phyloP scores from a whole-genome alignment of 2,888 invertebrate genomes.

The Drosophila paranaensis region DNA sequence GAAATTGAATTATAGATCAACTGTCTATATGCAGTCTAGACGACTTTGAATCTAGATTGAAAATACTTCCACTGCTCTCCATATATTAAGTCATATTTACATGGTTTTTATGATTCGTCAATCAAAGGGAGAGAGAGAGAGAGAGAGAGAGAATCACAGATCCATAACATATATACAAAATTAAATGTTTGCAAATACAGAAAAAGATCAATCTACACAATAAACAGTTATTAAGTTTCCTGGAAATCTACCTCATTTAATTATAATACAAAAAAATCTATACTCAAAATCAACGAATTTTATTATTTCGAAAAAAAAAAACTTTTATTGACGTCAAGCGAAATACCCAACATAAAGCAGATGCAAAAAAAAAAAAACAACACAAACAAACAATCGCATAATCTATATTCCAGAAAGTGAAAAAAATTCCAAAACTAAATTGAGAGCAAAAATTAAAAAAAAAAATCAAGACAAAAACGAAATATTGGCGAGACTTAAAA shows the following conservation, averaged over 20 bases:
- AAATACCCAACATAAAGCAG: conserved; percentile 12
- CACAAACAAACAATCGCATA: conserved; percentile 11
- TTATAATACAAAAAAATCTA: neutral
- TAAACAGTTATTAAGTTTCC: neutral
- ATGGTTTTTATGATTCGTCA: no score
- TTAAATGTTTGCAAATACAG: no score
- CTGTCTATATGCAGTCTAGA: neutral
- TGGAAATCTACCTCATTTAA: neutral
- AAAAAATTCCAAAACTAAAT: conserved; percentile 15
- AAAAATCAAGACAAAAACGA: conserved; percentile 2
- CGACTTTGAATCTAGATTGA: neutral
- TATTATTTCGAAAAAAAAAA: neutral
- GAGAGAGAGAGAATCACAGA: no score
- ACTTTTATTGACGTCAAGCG: conserved; percentile 21
- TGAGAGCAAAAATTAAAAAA: neutral
- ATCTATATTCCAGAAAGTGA: conserved; percentile 4
- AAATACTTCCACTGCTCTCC: neutral
- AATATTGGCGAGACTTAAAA: conserved; percentile 9
- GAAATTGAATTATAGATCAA: neutral
- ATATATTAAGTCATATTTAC: no score
- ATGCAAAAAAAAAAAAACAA: neutral
- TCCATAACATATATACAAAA: no score
- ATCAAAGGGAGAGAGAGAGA: no score
- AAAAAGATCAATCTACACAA: no score
- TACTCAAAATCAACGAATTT: neutral